phyloP scores from a whole-genome alignment of 2,888 invertebrate genomes.

The Hypomecis atomaria region DNA sequence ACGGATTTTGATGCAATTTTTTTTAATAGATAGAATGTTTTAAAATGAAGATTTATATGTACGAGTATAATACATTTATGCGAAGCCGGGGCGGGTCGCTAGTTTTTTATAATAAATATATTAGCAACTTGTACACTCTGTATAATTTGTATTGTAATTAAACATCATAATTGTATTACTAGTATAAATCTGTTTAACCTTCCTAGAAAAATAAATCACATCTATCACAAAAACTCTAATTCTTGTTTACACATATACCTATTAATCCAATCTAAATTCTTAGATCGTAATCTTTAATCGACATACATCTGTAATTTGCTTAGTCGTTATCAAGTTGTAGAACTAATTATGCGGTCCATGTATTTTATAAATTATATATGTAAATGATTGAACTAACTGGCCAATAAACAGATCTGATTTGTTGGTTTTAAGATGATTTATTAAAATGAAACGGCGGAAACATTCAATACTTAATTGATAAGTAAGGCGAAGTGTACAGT shows the following conservation, averaged over 20 bases:
- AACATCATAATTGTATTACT: too few species aligned
- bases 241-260: too few species aligned
- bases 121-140: too few species aligned
- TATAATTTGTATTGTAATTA: too few species aligned
- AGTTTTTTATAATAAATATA: too few species aligned
- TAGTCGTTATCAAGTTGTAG: conserved; percentile 7
- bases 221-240: not conserved
- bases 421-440: not conserved
- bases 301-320: not conserved
- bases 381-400: not conserved
- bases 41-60: too few species aligned
- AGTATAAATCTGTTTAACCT: too few species aligned
- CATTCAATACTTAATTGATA: not conserved
- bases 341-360: conserved; percentile 6
- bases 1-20: too few species aligned
- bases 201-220: too few species aligned
- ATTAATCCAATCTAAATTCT: not conserved
- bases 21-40: too few species aligned
- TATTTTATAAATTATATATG: conserved; percentile 9
- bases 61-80: too few species aligned
- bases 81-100: too few species aligned
- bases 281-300: not conserved
- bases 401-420: not conserved
- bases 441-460: not conserved
- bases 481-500: not conserved